Percentiles rank a stretch among this genome's conserved stretches.
Conservation (phyloP, 1,140 invertebrate species). For the Drosophila lini region DNA sequence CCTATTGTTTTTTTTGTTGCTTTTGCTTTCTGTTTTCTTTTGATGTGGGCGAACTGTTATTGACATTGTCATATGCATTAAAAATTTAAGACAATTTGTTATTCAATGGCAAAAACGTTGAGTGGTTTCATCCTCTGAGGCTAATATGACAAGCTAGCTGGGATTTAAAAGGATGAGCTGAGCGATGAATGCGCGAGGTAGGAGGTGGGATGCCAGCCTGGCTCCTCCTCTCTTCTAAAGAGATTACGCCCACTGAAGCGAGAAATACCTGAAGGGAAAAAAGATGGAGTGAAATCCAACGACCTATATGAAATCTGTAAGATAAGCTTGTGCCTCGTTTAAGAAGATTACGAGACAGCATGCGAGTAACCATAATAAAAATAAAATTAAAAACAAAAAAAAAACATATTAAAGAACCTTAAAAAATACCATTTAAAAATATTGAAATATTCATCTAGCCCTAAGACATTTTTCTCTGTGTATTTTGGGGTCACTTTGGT, state of each 20-base stretch:
- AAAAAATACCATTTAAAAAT: not conserved
- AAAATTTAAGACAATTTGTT: conserved; percentile 39
- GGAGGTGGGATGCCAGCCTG: not conserved
- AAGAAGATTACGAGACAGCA: conserved; percentile 1
- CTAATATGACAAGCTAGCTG: conserved; percentile 24
- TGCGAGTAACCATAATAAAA: not conserved
- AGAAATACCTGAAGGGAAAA: conserved; percentile 3
- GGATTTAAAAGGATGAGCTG: conserved; percentile 18
- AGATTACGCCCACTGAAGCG: conserved; percentile 18
- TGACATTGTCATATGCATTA: conserved; percentile 49
- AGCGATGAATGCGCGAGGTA: conserved; percentile 3
- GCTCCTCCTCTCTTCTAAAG: not conserved
- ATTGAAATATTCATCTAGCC: not conserved
- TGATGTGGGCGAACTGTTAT: conserved; percentile 31
- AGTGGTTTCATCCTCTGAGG: conserved; percentile 16
- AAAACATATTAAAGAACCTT: not conserved
- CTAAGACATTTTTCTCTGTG: not conserved
- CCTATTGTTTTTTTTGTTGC: not conserved
- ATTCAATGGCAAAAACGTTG: conserved; percentile 22
- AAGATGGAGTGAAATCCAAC: conserved; percentile 6
- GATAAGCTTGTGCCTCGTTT: conserved; percentile 1
- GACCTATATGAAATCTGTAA: conserved; percentile 5
- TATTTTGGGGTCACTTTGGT: conserved; percentile 1
- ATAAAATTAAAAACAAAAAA: not conserved
- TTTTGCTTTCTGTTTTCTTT: not conserved